phyloP scores from a whole-genome alignment of 2,888 invertebrate genomes.

The Latrodectus hesperus region DNA sequence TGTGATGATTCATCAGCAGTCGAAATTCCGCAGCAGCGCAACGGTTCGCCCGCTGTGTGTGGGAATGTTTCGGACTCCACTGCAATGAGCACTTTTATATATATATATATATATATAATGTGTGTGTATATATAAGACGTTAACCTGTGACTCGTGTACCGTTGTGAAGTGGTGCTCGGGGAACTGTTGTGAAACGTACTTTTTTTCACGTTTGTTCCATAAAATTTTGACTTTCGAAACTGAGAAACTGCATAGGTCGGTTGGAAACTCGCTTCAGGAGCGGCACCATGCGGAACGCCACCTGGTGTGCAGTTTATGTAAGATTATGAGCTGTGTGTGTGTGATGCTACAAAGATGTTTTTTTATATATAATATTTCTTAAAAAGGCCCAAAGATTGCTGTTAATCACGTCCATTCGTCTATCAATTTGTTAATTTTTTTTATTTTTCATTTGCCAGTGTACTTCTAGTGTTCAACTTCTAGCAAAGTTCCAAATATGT shows the following conservation, averaged over 20 bases:
- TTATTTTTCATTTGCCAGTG: conserved; percentile 61
- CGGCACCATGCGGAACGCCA: conserved; percentile 45
- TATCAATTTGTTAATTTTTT: conserved; percentile 36
- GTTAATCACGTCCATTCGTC: conserved; percentile 65
- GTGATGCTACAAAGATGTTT: conserved; percentile 66
- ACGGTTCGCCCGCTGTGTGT: conserved; percentile 43
- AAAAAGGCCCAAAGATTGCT: conserved; percentile 68
- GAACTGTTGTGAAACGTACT: background rate
- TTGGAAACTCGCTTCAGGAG: conserved; percentile 14
- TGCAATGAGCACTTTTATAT: conserved; percentile 65
- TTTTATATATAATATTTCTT: conserved; percentile 64
- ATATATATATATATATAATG: conserved; percentile 45
- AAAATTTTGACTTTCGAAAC: conserved; percentile 16
- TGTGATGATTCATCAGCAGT: conserved; percentile 65
- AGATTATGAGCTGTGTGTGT: conserved; percentile 13
- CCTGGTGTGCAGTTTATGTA: conserved; percentile 38
- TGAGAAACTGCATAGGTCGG: background rate
- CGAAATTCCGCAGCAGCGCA: conserved; percentile 44
- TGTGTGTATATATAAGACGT: too few species aligned
- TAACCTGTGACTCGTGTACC: too few species aligned
- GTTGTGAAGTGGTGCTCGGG: too few species aligned
- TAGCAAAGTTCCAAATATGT: conserved; percentile 36
- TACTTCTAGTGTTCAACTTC: conserved; percentile 55
- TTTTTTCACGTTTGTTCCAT: conserved; percentile 50
- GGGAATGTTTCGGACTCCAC: conserved; percentile 54